phyloP scores from a whole-genome alignment of 2,797 vertebrate genomes.

The Sebastes umbrosus region DNA sequence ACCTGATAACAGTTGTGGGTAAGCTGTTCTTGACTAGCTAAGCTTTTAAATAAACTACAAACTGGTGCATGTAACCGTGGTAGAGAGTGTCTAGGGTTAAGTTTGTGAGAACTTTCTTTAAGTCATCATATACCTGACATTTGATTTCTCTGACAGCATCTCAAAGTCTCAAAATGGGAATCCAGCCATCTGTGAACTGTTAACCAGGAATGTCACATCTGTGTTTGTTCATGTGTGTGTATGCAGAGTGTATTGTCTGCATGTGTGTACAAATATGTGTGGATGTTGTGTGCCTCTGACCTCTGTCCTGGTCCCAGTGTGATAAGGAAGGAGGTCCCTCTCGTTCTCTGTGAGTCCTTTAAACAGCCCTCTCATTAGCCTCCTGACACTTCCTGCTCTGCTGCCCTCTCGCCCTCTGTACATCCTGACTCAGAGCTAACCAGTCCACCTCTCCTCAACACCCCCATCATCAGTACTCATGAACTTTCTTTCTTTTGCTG shows the following conservation, averaged over 20 bases:
- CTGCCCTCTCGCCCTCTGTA: conserved; percentile 21
- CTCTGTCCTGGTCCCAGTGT: conserved; percentile 51
- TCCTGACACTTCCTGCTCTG: conserved; percentile 39
- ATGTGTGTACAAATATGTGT: conserved; percentile 21
- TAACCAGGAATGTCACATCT: conserved; percentile 21
- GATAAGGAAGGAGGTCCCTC: conserved; percentile 50
- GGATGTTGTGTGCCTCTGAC: conserved; percentile 50
- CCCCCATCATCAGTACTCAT: not conserved
- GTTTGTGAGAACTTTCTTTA: not conserved
- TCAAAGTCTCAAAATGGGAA: not conserved
- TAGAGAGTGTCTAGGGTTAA: not conserved
- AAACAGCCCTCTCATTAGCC: conserved; percentile 32
- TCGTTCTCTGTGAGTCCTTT: conserved; percentile 29
- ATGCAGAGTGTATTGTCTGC: not conserved
- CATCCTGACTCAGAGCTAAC: conserved; percentile 28
- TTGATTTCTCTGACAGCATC: not conserved
- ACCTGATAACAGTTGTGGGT: not conserved
- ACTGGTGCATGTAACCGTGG: not conserved
- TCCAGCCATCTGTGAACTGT: conserved; percentile 37
- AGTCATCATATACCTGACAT: not conserved
- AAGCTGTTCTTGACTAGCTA: not conserved
- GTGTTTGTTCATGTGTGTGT: not conserved
- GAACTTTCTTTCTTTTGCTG: conserved; percentile 2
- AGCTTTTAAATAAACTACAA: not conserved
- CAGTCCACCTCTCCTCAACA: not conserved